Evolutionary conservation across 64 coral and sea anemone genomes (phyloP), one percentile per base, ranked within the genome.

Genomic region (Porites australiensis): DNA sequence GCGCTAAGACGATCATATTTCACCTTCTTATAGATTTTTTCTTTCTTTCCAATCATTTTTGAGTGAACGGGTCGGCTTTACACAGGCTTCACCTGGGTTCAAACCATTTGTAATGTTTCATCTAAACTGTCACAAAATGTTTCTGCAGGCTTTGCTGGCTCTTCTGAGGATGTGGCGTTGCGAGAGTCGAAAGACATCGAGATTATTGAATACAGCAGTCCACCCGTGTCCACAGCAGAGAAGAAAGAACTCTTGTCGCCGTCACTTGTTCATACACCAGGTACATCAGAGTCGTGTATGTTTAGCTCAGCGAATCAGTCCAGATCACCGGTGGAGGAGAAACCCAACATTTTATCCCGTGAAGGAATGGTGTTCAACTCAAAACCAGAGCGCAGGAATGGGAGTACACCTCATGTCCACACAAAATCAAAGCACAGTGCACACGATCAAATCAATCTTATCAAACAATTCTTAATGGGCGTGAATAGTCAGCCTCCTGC

Each of bases 381-480:
- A 15, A 84, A 84, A 19, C 51, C 63, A 3, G 81, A 84, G 47
- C 45, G 19, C 46, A 50, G 19, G 16, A 84, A 68, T 68, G 81
- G 78, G 1, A 58, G 22, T 67, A 6, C 16, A 20, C 21, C 63
- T 22, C 81, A 52, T 51, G 13, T 63, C 9, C 3, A 68, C 62
- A 19, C 81, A 3, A 67, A 84, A 84, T 45, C 13, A n/a, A 68
- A 68, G 11, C 61, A 67, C 45, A 49, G 15, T 16, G 81, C 81
- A 19, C 43, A 52, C 8, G 81, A 84, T 21, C 61, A 63, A 48
- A 84, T 84, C 12, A 66, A 68, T 64, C 63, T 19, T 18, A 84
- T 84, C n/a, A 84, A 84, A 64, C 81, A 84, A 47, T 84, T 84
- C 45, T 63, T 84, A 7, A 84, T 84, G 81, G 64, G 81, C 44